Evolutionary conservation across 1,140 invertebrate genomes (phyloP), one percentile per base, ranked within the genome.

Genomic region (Tyrophagus putrescentiae): DNA sequence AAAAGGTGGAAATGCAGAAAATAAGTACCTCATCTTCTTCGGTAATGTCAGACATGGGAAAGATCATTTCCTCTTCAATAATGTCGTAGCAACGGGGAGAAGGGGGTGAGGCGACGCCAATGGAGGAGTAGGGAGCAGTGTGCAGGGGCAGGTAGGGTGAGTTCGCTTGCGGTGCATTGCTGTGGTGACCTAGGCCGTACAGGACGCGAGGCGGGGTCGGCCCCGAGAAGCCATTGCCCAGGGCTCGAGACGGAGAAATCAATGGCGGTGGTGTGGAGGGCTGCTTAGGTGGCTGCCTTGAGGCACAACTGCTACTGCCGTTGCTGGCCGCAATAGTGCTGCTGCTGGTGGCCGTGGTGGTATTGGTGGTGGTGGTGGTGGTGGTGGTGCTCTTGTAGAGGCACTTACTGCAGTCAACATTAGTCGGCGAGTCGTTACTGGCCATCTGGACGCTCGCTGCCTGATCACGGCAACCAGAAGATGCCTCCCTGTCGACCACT

Each of bases 1-100:
- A n/a, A n/a, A n/a, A n/a, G n/a, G n/a, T n/a, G n/a, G n/a, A n/a
- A n/a, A n/a, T n/a, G n/a, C n/a, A n/a, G n/a, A n/a, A n/a, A n/a
- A n/a, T n/a, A n/a, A n/a, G n/a, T 54, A 54, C 52, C 52, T 54
- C 52, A 31, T 54, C 52, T 33, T 54, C 52, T 33, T 54, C 52
- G 27, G 52, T 54, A 27, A 54, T 54, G 27, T 54, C 52, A 31
- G 52, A 54, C 52, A 54, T 54, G 13, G 52, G 52, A 54, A 54
- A 54, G 3, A 54, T 54, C 52, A 54, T 54, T n/a, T 54, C 52
- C 11, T 54, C 52, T 33, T 54, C 52, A 25, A 27, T 31, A 11
- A 54, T 54, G 11, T 54, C 1, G 41, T 42, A 23, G 3, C 6
- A 23, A 42, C 25, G 6, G 3, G 1, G 41, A 42, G 18, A 23